Percentiles rank a stretch among this genome's conserved stretches.
phyloP scores from a whole-genome alignment of 2,113 vertebrate genomes.

The Platysteira castanea region DNA sequence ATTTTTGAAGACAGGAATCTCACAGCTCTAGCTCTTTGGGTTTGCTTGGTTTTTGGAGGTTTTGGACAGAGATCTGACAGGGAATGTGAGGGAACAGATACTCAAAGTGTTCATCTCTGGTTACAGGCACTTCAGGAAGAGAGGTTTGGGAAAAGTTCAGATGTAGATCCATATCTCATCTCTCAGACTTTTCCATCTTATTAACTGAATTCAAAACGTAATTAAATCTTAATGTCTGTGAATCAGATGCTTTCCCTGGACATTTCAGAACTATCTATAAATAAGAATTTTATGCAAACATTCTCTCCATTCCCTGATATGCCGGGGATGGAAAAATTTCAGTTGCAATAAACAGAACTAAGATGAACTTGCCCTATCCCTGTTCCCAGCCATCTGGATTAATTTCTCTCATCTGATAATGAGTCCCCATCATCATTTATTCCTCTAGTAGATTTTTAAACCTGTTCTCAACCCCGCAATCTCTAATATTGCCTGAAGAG shows the following conservation, averaged over 20 bases:
- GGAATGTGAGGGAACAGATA: background rate
- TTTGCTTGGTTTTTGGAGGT: background rate
- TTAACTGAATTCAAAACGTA: background rate
- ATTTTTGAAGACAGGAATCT: background rate
- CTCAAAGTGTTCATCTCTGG: background rate
- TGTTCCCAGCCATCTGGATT: slow-evolving; percentile 24
- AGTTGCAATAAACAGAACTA: background rate
- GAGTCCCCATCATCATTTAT: slow-evolving; percentile 8
- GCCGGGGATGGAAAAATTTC: background rate
- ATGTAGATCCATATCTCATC: background rate
- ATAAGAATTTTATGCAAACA: background rate
- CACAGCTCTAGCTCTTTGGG: background rate
- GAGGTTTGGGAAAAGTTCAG: background rate
- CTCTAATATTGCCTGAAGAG: slow-evolving; percentile 33
- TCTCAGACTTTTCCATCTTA: background rate
- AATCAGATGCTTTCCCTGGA: background rate
- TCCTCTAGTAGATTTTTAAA: slow-evolving; percentile 9
- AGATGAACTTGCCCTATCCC: background rate
- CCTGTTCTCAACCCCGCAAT: slow-evolving; percentile 9
- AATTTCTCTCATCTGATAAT: slow-evolving; percentile 39
- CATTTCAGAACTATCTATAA: background rate
- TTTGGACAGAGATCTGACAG: background rate
- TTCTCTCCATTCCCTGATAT: background rate
- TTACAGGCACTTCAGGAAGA: background rate
- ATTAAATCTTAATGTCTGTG: background rate